These are phyloP conservation scores for Ephestia elutella DNA, from an alignment of 1,140 invertebrate genomes.

Conservation along the genomic window DNA sequence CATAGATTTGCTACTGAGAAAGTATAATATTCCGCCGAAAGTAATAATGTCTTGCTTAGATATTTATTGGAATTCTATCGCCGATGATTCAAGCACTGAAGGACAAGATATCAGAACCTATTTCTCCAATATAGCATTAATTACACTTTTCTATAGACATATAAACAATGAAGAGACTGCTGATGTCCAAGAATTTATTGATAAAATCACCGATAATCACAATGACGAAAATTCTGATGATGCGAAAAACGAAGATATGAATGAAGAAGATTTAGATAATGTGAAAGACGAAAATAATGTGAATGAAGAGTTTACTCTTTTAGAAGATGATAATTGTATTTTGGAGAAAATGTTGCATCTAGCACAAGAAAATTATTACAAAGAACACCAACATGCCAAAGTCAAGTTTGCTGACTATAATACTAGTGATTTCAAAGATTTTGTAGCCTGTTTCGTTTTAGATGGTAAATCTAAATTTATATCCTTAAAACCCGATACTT, in stretches of 20 bases:
- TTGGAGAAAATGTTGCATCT: constrained; percentile 57
- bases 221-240: constrained; percentile 18
- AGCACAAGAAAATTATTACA: constrained; percentile 58
- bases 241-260: constrained; percentile 3
- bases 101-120: constrained; percentile 48
- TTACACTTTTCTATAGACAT: constrained; percentile 47
- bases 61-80: constrained; percentile 65
- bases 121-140: constrained; percentile 44
- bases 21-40: constrained; percentile 76
- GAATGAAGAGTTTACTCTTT: constrained; percentile 38
- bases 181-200: constrained; percentile 38
- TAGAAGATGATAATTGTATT: constrained; percentile 63
- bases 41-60: constrained; percentile 72
- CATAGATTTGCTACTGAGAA: constrained; percentile 81
- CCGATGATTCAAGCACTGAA: constrained; percentile 25
- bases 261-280: constrained; percentile 9
- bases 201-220: constrained; percentile 35
- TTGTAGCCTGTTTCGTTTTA: constrained; percentile 75
- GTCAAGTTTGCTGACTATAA: constrained; percentile 54
- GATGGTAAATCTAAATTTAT: constrained; percentile 48
- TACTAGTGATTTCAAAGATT: constrained; percentile 47
- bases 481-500: constrained; percentile 53
- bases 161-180: constrained; percentile 42
- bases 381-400: constrained; percentile 50
- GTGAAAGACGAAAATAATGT: not conserved